Percentiles rank a stretch among this genome's conserved stretches.
These are phyloP conservation scores for Peromyscus polionotus DNA, from an alignment of 2,113 vertebrate species.

Conservation along the genomic window DNA sequence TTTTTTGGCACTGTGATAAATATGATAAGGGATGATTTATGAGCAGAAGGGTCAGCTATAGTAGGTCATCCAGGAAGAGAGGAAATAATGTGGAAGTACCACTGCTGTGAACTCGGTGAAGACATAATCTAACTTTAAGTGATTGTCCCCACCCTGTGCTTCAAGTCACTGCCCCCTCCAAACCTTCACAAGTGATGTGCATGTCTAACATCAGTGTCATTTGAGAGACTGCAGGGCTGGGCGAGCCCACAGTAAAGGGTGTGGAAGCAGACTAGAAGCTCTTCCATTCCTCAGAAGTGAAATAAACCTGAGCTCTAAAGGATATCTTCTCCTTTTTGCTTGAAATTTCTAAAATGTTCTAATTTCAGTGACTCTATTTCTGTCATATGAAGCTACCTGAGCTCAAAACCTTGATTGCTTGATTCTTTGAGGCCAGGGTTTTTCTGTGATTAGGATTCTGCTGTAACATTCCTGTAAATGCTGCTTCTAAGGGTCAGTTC, in stretches of 20 bases:
- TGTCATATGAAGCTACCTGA: neutral
- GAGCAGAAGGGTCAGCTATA: neutral
- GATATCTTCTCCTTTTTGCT: neutral
- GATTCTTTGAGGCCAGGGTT: neutral
- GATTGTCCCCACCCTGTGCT: neutral
- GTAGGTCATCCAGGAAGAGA: neutral
- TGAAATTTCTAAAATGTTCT: neutral
- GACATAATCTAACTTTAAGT: neutral
- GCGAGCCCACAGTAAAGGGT: neutral
- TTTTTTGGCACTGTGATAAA: neutral
- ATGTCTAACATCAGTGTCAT: neutral
- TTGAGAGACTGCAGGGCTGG: neutral
- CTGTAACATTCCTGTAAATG: neutral
- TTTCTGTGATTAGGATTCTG: neutral
- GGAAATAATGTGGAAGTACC: neutral
- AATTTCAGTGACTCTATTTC: neutral
- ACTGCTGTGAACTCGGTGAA: neutral
- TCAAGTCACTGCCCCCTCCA: neutral
- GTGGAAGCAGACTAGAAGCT: neutral
- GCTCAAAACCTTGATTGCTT: neutral
- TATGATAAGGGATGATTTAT: neutral
- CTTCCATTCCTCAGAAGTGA: neutral
- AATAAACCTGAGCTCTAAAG: neutral
- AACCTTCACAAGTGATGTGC: neutral
- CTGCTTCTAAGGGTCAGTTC: neutral